Conservation (phyloP, 2,888 invertebrate species). For the Diogma glabrata region DNA sequence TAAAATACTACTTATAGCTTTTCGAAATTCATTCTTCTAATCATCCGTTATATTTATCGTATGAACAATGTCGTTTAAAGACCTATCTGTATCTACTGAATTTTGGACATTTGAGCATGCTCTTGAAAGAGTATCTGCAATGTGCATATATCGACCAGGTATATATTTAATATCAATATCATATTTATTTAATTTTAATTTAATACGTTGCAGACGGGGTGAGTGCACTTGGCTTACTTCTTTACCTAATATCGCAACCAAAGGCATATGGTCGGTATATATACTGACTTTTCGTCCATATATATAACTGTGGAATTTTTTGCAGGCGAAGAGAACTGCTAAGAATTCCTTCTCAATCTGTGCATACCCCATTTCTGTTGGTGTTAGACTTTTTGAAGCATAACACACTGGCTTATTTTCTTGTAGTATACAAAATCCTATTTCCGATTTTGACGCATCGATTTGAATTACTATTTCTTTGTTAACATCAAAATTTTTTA, state of each 20-base stretch:
- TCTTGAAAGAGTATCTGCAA: background rate
- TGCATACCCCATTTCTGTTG: too few species aligned
- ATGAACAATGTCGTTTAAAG: slow-evolving; percentile 15
- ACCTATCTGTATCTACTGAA: too few species aligned
- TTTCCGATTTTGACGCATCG: too few species aligned
- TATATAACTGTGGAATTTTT: slow-evolving; percentile 14
- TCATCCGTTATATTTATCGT: slow-evolving; percentile 18
- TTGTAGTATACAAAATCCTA: too few species aligned
- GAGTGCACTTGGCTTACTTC: background rate
- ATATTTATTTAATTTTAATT: background rate
- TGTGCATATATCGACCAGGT: background rate
- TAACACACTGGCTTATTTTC: too few species aligned
- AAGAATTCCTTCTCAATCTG: slow-evolving; percentile 21
- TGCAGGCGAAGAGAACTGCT: slow-evolving; percentile 5
- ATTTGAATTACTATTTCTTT: too few species aligned
- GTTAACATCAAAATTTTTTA: too few species aligned
- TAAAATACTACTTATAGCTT: too few species aligned
- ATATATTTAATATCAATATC: background rate
- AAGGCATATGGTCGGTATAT: background rate
- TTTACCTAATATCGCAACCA: background rate
- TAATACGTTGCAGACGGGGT: background rate
- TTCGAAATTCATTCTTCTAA: slow-evolving; percentile 8
- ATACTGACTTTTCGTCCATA: slow-evolving; percentile 3
- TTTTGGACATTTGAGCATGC: too few species aligned
- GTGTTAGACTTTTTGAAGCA: too few species aligned